A percentile compares a stretch with the other conserved stretches of the same genome.
phyloP scores from a whole-genome alignment of 1,140 invertebrate species.

The Drosophila eugracilis region DNA sequence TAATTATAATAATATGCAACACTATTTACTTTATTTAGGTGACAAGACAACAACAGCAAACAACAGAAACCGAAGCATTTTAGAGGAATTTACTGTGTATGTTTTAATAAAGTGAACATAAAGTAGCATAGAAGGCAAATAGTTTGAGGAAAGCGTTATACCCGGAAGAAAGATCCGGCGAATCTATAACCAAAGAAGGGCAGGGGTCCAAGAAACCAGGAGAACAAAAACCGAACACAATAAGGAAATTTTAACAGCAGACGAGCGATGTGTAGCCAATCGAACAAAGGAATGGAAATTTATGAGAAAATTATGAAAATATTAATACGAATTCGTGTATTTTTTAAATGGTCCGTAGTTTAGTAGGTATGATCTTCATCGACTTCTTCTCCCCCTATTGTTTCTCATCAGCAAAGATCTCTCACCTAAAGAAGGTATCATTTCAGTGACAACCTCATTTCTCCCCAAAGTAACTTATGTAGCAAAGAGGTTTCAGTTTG shows the following conservation, averaged over 20 bases:
- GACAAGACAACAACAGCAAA: slow-evolving; percentile 68
- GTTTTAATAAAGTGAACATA: slow-evolving; percentile 64
- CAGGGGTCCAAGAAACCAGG: slow-evolving; percentile 54
- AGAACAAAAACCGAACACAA: slow-evolving; percentile 41
- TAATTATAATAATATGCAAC: slow-evolving; percentile 64
- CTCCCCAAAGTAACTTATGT: slow-evolving; percentile 9
- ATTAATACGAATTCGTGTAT: slow-evolving; percentile 54
- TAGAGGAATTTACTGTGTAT: slow-evolving; percentile 79
- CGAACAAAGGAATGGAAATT: slow-evolving; percentile 2
- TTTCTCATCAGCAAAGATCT: slow-evolving; percentile 32
- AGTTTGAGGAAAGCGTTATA: slow-evolving; percentile 44
- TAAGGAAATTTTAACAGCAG: slow-evolving; percentile 49
- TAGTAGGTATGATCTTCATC: slow-evolving; percentile 62
- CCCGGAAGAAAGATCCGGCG: slow-evolving; percentile 6
- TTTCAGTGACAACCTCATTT: slow-evolving; percentile 8
- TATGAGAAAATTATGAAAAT: slow-evolving; percentile 21
- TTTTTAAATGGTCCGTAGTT: slow-evolving; percentile 78
- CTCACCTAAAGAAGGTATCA: slow-evolving; percentile 8
- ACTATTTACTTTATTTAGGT: slow-evolving; percentile 81
- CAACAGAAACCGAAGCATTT: slow-evolving; percentile 74
- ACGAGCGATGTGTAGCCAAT: slow-evolving; percentile 42
- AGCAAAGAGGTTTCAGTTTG: slow-evolving; percentile 64
- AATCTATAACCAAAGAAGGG: slow-evolving; percentile 12
- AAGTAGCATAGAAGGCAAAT: slow-evolving; percentile 55
- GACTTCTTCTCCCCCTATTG: slow-evolving; percentile 19